Percentiles rank a stretch among this genome's conserved stretches.
Conservation (phyloP, 2,113 vertebrate genomes). For the Gnathonemus longibarbis region DNA sequence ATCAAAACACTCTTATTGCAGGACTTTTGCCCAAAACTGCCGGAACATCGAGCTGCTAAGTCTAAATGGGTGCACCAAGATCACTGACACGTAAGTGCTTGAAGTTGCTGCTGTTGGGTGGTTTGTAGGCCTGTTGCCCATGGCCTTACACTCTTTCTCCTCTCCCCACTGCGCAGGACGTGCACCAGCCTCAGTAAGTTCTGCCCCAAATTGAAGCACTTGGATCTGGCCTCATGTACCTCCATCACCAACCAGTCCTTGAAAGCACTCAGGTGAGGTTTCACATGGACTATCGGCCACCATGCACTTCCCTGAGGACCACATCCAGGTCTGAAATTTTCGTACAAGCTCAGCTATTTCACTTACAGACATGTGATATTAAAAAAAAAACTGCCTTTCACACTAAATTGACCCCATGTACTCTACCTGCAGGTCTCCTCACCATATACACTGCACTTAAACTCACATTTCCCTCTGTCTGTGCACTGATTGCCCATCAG, state of each 20-base stretch:
- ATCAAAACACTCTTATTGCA: conserved; percentile 41
- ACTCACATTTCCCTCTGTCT: background rate
- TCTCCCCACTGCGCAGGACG: conserved; percentile 61
- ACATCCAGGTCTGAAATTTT: background rate
- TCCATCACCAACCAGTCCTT: conserved; percentile 97
- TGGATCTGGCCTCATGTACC: conserved; percentile 93
- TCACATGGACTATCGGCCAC: background rate
- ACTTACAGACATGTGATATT: background rate
- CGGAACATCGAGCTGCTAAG: conserved; percentile 94
- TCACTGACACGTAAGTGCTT: conserved; percentile 82
- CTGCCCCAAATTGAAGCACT: conserved; percentile 95
- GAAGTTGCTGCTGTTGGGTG: background rate
- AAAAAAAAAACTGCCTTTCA: background rate
- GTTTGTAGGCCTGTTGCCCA: background rate
- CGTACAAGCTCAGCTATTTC: background rate
- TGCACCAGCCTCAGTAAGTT: conserved; percentile 97
- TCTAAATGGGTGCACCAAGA: conserved; percentile 96
- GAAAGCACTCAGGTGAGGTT: conserved; percentile 84
- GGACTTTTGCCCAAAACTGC: conserved; percentile 97
- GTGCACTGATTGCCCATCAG: background rate
- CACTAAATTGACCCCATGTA: background rate
- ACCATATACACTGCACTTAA: background rate
- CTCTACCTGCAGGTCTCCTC: background rate
- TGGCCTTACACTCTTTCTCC: background rate
- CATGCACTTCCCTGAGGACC: background rate